Evolutionary conservation across 2,797 vertebrate species (phyloP).

Genomic region (Gymnothorax javanicus): DNA sequence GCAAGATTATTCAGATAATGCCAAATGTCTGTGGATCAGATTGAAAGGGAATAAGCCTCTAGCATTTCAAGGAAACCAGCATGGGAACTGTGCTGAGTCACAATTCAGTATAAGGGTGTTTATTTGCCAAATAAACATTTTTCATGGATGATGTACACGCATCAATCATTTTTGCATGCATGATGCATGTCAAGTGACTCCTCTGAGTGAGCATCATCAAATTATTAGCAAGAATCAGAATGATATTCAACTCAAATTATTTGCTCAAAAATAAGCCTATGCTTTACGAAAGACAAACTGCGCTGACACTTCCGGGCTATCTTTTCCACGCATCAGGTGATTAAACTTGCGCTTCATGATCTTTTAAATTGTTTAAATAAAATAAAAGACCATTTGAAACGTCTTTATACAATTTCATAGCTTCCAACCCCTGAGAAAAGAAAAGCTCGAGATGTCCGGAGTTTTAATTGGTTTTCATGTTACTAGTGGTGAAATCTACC

Average conservation of each 20-base stretch:
- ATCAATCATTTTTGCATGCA: slow-evolving; percentile 26
- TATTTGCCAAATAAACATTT: slow-evolving; percentile 19
- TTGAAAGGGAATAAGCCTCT: slow-evolving; percentile 3
- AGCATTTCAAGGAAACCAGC: slow-evolving; percentile 22
- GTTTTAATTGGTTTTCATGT: too few relatives aligned
- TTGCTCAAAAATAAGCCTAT: too few relatives aligned
- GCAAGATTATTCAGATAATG: slow-evolving; percentile 16
- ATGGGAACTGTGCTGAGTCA: neutral
- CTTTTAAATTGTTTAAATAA: too few relatives aligned
- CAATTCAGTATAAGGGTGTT: neutral
- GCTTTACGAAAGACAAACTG: too few relatives aligned
- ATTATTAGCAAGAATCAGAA: neutral
- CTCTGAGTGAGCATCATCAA: neutral
- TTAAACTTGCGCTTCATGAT: too few relatives aligned
- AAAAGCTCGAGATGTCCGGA: too few relatives aligned
- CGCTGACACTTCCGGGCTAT: too few relatives aligned
- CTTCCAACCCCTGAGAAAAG: too few relatives aligned
- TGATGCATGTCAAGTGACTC: slow-evolving; percentile 15
- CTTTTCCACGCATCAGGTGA: too few relatives aligned
- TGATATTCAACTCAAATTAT: neutral
- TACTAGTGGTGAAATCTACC: too few relatives aligned
- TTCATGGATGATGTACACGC: neutral
- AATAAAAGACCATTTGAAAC: too few relatives aligned
- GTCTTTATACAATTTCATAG: too few relatives aligned
- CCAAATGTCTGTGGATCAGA: neutral